A percentile compares a stretch with the other conserved stretches of the same genome.
Conservation (phyloP, 2,797 vertebrate species). For the Sebastes umbrosus region DNA sequence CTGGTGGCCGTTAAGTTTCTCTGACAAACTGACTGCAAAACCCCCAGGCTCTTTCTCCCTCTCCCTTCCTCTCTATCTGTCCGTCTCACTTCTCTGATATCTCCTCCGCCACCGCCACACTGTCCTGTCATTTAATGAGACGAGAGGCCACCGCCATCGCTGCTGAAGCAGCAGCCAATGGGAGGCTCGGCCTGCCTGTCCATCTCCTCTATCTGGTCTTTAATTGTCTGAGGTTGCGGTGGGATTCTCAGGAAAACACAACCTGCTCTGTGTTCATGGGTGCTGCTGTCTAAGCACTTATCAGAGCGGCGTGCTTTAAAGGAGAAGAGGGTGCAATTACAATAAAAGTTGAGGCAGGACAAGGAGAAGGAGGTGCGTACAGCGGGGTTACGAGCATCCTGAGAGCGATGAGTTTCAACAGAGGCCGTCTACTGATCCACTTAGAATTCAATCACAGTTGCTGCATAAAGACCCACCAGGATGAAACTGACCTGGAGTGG, state of each 20-base stretch:
- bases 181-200: background rate
- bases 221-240: background rate
- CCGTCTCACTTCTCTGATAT: slow-evolving; percentile 30
- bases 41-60: slow-evolving; percentile 36
- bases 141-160: background rate
- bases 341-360: slow-evolving; percentile 3
- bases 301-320: background rate
- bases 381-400: background rate
- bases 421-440: background rate
- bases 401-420: slow-evolving; percentile 4
- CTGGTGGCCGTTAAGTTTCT: slow-evolving; percentile 74
- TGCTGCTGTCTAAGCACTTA: background rate
- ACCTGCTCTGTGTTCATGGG: background rate
- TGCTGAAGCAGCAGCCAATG: slow-evolving; percentile 5
- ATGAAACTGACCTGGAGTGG: background rate
- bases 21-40: slow-evolving; percentile 75
- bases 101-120: slow-evolving; percentile 11
- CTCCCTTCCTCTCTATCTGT: slow-evolving; percentile 46
- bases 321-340: background rate
- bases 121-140: slow-evolving; percentile 28
- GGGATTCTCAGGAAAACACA: background rate
- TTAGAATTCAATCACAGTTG: background rate
- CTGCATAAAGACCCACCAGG: background rate
- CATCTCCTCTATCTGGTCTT: background rate
- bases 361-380: background rate